Evolutionary conservation across 2,113 vertebrate genomes (phyloP).

Genomic region (Garra rufa): DNA sequence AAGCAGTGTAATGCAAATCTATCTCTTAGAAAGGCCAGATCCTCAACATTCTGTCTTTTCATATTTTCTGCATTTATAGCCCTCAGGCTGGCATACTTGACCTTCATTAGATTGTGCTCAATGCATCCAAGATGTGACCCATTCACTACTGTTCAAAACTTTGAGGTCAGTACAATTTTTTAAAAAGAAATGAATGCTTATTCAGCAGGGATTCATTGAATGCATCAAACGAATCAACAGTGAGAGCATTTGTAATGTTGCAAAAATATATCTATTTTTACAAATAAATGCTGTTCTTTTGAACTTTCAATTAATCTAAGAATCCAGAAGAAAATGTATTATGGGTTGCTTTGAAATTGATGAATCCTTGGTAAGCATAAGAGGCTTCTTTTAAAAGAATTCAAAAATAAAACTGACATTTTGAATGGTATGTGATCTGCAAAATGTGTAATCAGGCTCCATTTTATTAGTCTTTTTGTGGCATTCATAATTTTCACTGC

Average conservation of each 20-base stretch:
- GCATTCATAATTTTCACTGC: too few relatives aligned
- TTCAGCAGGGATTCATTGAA: not conserved
- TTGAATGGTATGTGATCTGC: not conserved
- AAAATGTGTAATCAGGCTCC: not conserved
- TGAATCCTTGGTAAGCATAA: not conserved
- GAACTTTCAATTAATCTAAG: not conserved
- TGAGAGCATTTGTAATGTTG: not conserved
- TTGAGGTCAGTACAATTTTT: not conserved
- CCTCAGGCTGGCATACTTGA: not conserved
- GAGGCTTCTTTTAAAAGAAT: too few relatives aligned
- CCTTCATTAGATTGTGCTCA: not conserved
- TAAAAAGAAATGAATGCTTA: not conserved
- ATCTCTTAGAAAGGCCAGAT: conserved; percentile 13
- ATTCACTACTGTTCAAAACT: not conserved
- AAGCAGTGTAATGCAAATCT: conserved; percentile 24
- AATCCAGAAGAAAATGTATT: not conserved
- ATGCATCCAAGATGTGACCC: not conserved
- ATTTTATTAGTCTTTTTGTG: not conserved
- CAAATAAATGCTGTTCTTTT: not conserved
- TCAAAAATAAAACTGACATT: not conserved
- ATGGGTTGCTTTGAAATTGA: not conserved
- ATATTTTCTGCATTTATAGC: not conserved
- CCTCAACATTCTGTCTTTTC: conserved; percentile 8
- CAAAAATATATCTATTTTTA: not conserved
- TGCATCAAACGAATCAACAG: not conserved